A percentile compares a stretch with the other conserved stretches of the same genome.
Evolutionary conservation across 2,113 vertebrate species (phyloP).

Genomic region (Sprattus sprattus): DNA sequence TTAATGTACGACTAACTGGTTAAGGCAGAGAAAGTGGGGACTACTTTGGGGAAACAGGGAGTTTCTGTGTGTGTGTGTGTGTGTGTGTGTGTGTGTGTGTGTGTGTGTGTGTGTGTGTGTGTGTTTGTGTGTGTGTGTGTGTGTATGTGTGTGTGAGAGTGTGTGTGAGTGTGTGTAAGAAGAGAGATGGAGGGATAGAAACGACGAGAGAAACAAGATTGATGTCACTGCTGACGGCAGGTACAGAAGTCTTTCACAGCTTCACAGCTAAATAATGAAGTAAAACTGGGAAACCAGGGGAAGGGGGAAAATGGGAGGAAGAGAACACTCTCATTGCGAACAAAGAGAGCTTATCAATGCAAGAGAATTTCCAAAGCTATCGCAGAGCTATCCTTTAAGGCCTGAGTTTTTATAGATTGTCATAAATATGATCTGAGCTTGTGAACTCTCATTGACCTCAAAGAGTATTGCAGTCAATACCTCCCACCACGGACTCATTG

Average conservation of each 20-base stretch:
- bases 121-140: not conserved
- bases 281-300: not conserved
- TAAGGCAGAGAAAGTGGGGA: not conserved
- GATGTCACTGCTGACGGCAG: not conserved
- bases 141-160: too few species aligned
- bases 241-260: not conserved
- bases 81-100: not conserved
- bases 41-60: not conserved
- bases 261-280: not conserved
- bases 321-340: not conserved
- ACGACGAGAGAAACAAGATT: not conserved
- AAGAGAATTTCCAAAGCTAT: conserved; percentile 31
- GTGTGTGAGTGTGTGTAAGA: not conserved
- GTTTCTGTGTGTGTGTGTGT: not conserved
- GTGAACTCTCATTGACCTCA: conserved; percentile 64
- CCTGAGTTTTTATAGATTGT: conserved; percentile 55
- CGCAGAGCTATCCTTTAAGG: conserved; percentile 30
- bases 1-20: conserved; percentile 12
- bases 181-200: conserved; percentile 25
- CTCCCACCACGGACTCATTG: conserved; percentile 41
- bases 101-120: conserved; percentile 6
- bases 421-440: conserved; percentile 66
- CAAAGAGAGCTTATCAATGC: conserved; percentile 44
- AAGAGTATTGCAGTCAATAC: conserved; percentile 58
- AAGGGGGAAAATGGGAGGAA: not conserved